Conservation (phyloP, 2,113 vertebrate species). For the Odontesthes bonariensis region DNA sequence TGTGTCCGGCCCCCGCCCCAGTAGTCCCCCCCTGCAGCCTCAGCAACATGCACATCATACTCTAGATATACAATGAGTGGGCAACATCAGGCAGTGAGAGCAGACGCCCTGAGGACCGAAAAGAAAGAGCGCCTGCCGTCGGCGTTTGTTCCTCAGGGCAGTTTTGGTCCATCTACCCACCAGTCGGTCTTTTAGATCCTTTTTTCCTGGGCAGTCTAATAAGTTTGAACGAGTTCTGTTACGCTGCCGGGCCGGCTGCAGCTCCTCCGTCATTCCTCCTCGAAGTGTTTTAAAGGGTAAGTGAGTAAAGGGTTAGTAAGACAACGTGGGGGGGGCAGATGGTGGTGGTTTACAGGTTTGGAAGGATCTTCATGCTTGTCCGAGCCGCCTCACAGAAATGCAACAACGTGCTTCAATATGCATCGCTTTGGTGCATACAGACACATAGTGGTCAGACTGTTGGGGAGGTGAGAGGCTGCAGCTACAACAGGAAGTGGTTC, state of each 20-base stretch:
- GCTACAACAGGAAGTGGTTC: slow-evolving; percentile 44
- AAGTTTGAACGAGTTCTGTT: background rate
- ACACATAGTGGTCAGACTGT: slow-evolving; percentile 61
- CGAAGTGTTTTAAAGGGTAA: slow-evolving; percentile 14
- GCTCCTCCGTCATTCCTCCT: slow-evolving; percentile 62
- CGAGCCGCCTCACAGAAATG: slow-evolving; percentile 23
- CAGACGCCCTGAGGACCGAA: slow-evolving; percentile 2
- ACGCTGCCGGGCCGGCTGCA: slow-evolving; percentile 3
- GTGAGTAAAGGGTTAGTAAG: slow-evolving; percentile 20
- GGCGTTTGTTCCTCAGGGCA: slow-evolving; percentile 6
- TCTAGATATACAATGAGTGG: background rate
- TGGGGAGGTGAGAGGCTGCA: slow-evolving; percentile 21
- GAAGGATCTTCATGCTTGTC: slow-evolving; percentile 63
- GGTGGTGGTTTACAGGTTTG: slow-evolving; percentile 42
- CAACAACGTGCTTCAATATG: slow-evolving; percentile 36
- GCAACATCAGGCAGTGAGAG: slow-evolving; percentile 44
- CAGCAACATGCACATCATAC: background rate
- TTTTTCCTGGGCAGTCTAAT: background rate
- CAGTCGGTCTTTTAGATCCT: background rate
- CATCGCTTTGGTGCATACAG: slow-evolving; percentile 18
- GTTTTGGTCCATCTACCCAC: slow-evolving; percentile 43
- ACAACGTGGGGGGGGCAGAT: background rate
- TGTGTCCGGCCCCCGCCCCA: background rate
- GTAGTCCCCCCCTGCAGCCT: background rate
- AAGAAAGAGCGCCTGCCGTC: background rate